Percentiles rank a stretch among this genome's conserved stretches.
Evolutionary conservation across 2,888 invertebrate species (phyloP).

Genomic region (Parnassius mnemosyne): DNA sequence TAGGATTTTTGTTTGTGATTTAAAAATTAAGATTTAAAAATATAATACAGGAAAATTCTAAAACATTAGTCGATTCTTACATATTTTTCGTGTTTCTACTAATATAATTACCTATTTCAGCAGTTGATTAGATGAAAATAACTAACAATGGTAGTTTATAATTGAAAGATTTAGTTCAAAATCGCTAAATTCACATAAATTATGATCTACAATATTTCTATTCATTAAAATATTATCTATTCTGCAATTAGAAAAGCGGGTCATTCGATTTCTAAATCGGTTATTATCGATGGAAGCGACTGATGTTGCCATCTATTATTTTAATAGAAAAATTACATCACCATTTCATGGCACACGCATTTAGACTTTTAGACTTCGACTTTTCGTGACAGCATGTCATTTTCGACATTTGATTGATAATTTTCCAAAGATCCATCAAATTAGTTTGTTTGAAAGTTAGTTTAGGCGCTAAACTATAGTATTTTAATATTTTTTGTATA

Average conservation of each 20-base stretch:
- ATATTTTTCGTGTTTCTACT: no score
- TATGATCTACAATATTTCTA: neutral
- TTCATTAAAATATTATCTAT: neutral
- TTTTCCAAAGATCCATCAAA: constrained; percentile 78
- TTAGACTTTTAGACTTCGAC: constrained; percentile 63
- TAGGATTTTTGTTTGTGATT: no score
- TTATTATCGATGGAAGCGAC: constrained; percentile 16
- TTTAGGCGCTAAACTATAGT: constrained; percentile 75
- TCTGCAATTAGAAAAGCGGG: neutral
- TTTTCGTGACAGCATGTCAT: constrained; percentile 81
- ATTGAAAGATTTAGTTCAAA: no score
- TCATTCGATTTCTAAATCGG: constrained; percentile 8
- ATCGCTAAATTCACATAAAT: no score
- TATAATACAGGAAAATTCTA: no score
- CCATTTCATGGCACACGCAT: constrained; percentile 77
- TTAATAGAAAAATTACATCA: constrained; percentile 70
- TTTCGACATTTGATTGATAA: constrained; percentile 81
- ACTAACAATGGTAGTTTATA: no score
- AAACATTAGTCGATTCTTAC: no score
- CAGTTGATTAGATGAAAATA: no score
- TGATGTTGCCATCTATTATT: constrained; percentile 56
- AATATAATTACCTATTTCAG: no score
- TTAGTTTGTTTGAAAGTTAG: constrained; percentile 79
- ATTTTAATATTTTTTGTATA: constrained; percentile 53
- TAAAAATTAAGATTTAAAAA: no score